Percentiles rank a stretch among this genome's conserved stretches.
Evolutionary conservation across 2,888 invertebrate genomes (phyloP).

Genomic region (Euproctis similis): DNA sequence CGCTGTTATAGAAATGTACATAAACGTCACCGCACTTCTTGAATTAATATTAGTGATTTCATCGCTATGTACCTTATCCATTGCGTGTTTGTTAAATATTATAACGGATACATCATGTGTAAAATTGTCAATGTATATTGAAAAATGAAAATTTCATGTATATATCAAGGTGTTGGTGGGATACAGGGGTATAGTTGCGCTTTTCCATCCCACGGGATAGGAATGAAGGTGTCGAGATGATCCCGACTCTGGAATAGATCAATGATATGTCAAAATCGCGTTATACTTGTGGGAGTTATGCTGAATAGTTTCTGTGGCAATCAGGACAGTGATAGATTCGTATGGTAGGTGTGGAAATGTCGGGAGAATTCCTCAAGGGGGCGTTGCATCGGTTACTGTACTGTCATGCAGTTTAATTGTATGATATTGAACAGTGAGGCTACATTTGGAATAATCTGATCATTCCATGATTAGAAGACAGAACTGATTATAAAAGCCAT

Average conservation of each 20-base stretch:
- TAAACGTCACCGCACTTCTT: conserved; percentile 18
- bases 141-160: background rate
- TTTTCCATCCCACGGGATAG: conserved; percentile 43
- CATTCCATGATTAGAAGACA: too few species aligned
- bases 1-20: conserved; percentile 10
- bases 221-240: conserved; percentile 60
- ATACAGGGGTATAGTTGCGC: conserved; percentile 31
- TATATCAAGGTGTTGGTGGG: background rate
- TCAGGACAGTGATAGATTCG: conserved; percentile 65
- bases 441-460: too few species aligned
- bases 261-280: conserved; percentile 71
- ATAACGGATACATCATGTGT: background rate
- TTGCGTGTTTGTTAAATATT: conserved; percentile 8
- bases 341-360: conserved; percentile 30
- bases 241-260: conserved; percentile 59
- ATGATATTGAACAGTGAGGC: too few species aligned
- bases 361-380: conserved; percentile 27
- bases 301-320: conserved; percentile 46
- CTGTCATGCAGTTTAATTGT: conserved; percentile 23
- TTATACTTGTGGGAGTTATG: conserved; percentile 66
- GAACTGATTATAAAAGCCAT: too few species aligned
- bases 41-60: conserved; percentile 11
- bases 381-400: conserved; percentile 26
- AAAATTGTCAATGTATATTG: conserved; percentile 18
- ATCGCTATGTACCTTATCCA: conserved; percentile 15